Conservation (phyloP, 2,888 invertebrate genomes). For the Drosophila tanythrix region DNA sequence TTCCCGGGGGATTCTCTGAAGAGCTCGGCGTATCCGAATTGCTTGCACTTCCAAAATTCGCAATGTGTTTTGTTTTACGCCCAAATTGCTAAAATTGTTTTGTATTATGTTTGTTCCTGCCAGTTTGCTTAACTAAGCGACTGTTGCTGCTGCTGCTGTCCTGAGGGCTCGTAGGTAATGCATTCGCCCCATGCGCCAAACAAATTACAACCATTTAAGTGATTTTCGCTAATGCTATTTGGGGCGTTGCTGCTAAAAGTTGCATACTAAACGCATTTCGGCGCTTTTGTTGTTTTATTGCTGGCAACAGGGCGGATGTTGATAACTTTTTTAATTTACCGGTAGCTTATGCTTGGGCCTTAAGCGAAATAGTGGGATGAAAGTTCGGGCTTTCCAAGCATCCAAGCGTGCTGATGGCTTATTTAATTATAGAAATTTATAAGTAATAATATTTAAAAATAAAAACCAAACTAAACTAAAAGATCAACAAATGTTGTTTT, state of each 20-base stretch:
- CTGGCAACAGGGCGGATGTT: slow-evolving; percentile 12
- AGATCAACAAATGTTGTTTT: neutral
- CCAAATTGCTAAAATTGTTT: slow-evolving; percentile 52
- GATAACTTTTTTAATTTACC: slow-evolving; percentile 28
- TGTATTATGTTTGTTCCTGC: slow-evolving; percentile 34
- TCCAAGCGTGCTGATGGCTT: neutral
- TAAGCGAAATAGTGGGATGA: slow-evolving; percentile 14
- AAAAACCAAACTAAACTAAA: neutral
- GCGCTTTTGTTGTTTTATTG: slow-evolving; percentile 13
- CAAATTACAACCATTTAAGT: slow-evolving; percentile 59
- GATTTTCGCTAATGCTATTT: slow-evolving; percentile 57
- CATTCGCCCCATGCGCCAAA: slow-evolving; percentile 54
- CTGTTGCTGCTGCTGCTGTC: neutral
- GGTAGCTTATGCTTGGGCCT: slow-evolving; percentile 18
- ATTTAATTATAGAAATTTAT: slow-evolving; percentile 1
- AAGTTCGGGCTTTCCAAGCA: slow-evolving; percentile 5
- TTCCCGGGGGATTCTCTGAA: slow-evolving; percentile 21
- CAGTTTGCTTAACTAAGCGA: slow-evolving; percentile 14
- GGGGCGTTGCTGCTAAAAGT: slow-evolving; percentile 49
- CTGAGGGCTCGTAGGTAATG: slow-evolving; percentile 37
- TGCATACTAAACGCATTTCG: slow-evolving; percentile 52
- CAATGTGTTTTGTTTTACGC: slow-evolving; percentile 49
- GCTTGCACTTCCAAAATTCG: slow-evolving; percentile 49
- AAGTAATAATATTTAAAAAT: neutral
- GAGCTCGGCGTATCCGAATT: slow-evolving; percentile 34